These are phyloP conservation scores for Mallateleia sp. DNA, from an alignment of 2,888 invertebrate species.

Conservation along the genomic window DNA sequence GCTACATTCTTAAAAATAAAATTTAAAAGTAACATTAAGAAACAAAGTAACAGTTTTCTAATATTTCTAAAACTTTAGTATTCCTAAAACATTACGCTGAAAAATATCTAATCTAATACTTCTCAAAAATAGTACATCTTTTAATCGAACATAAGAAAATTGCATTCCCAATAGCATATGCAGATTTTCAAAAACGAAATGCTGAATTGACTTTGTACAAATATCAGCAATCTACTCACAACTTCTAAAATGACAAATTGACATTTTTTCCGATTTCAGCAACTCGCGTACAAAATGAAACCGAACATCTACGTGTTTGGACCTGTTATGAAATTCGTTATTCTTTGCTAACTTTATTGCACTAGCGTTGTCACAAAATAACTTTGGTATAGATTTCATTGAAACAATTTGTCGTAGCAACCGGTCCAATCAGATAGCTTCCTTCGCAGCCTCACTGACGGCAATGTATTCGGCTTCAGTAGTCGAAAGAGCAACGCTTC, in stretches of 20 bases:
- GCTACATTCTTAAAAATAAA: too few species aligned
- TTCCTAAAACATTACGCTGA: too few species aligned
- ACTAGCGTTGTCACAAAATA: constrained; percentile 29
- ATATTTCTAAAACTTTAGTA: too few species aligned
- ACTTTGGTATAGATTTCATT: constrained; percentile 6
- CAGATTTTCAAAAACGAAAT: neutral
- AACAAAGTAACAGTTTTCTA: too few species aligned
- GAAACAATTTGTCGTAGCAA: constrained; percentile 11
- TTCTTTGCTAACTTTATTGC: constrained; percentile 42
- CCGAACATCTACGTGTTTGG: constrained; percentile 39
- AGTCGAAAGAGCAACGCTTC: constrained; percentile 29
- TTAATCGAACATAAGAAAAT: too few species aligned
- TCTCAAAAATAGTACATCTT: too few species aligned
- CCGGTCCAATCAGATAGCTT: constrained; percentile 40
- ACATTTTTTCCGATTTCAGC: neutral
- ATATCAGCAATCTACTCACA: constrained; percentile 20
- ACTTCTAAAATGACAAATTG: neutral
- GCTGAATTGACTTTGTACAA: constrained; percentile 15
- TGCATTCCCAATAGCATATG: neutral
- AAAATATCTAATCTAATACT: too few species aligned
- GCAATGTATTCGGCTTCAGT: constrained; percentile 52
- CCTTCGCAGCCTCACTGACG: constrained; percentile 47
- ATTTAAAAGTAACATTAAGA: too few species aligned
- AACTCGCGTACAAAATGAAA: constrained; percentile 33
- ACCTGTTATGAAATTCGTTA: constrained; percentile 35